Evolutionary conservation across 1,140 invertebrate genomes (phyloP).

Genomic region (Microvelia longipes): DNA sequence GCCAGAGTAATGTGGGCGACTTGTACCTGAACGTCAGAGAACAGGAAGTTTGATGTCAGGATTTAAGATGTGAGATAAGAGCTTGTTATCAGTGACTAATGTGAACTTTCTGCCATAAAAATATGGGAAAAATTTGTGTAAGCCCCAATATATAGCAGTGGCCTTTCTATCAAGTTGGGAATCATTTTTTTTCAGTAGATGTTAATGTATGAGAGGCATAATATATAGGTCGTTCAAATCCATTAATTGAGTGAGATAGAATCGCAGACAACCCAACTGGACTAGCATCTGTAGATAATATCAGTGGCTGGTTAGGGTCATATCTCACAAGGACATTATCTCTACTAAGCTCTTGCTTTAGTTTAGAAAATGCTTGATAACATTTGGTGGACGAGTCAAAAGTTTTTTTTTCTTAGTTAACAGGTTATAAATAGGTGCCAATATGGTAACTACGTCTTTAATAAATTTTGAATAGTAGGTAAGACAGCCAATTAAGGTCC

Average conservation of each 20-base stretch:
- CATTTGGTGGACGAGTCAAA: conserved; percentile 19
- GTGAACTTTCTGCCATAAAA: conserved; percentile 30
- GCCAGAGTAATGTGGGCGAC: too few relatives aligned
- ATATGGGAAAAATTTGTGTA: neutral
- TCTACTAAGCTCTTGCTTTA: conserved; percentile 23
- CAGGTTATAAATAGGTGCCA: conserved; percentile 15
- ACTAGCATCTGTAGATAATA: conserved; percentile 32
- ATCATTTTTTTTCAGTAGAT: conserved; percentile 30
- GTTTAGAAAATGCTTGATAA: conserved; percentile 29
- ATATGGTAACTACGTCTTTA: conserved; percentile 15
- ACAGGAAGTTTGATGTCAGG: neutral
- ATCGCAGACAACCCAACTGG: conserved; percentile 21
- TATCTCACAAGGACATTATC: conserved; percentile 24
- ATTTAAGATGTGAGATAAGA: neutral
- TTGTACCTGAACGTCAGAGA: too few relatives aligned
- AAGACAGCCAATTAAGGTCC: conserved; percentile 26
- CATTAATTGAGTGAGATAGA: conserved; percentile 16
- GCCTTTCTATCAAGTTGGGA: conserved; percentile 34
- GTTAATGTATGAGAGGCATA: conserved; percentile 32
- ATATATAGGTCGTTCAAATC: conserved; percentile 26
- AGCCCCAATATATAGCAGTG: conserved; percentile 26
- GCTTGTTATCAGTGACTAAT: conserved; percentile 32
- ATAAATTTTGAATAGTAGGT: conserved; percentile 27
- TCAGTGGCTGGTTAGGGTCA: conserved; percentile 27
- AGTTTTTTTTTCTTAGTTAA: conserved; percentile 9